Conservation (phyloP, 1,140 invertebrate species). For the Bombus confusus region DNA sequence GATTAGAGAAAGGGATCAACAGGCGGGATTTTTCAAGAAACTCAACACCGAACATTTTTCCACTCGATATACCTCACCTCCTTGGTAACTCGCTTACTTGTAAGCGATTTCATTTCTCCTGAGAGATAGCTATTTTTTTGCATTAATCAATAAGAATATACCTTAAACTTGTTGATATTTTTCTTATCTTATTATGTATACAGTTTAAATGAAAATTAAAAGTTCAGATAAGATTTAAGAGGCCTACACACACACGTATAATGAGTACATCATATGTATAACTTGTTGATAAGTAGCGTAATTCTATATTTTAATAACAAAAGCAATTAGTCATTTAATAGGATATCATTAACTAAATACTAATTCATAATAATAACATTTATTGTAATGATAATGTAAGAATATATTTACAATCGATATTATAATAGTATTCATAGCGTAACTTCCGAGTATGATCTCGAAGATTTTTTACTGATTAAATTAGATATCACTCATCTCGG, state of each 20-base stretch:
- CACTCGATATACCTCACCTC: neutral
- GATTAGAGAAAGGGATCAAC: neutral
- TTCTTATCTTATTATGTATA: neutral
- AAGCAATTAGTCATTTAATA: neutral
- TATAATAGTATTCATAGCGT: conserved; percentile 57
- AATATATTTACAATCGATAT: conserved; percentile 73
- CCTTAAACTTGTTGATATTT: neutral
- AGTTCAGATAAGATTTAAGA: neutral
- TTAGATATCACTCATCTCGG: conserved; percentile 44
- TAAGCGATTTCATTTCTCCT: neutral
- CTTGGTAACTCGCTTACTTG: neutral
- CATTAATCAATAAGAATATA: neutral
- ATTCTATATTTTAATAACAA: neutral
- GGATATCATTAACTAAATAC: conserved; percentile 36
- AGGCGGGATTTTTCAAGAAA: conserved; percentile 37
- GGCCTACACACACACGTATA: neutral
- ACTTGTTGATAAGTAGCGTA: conserved; percentile 27
- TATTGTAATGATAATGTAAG: conserved; percentile 76
- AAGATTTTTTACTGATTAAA: conserved; percentile 31
- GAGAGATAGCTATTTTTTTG: neutral
- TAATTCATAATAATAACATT: conserved; percentile 71
- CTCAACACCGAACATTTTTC: neutral
- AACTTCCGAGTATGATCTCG: conserved; percentile 38
- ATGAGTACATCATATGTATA: neutral
- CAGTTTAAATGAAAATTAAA: neutral